Evolutionary conservation across 2,797 vertebrate genomes (phyloP), one percentile per base, ranked within the genome.

Genomic region (Coranthus polyacanthus): DNA sequence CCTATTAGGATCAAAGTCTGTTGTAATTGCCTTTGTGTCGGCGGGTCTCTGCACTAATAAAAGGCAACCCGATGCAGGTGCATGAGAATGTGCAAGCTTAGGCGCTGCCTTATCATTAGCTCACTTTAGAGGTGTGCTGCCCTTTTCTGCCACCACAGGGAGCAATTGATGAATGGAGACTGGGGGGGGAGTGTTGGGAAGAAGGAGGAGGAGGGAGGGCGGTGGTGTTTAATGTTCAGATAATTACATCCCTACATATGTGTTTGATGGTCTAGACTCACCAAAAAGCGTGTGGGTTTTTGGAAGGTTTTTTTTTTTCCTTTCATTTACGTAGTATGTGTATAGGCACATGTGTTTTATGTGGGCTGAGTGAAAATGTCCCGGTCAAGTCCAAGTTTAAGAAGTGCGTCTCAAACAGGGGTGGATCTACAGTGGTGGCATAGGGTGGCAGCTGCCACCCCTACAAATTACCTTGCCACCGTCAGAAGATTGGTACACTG

Each of bases 1-100:
- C 77, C 60, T 64, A 64, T 84, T 75, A 79, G 81, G 82, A 89
- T 91, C 86, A 91, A 89, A 91, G 87, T 86, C 75, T 76, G 64
- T 56, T 57, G 79, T 89, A 88, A 83, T 87, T 88, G 81, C 84
- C 87, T 90, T 86, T 91, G 89, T 89, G 86, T 90, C 73, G 17
- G 71, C 29, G 54, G 78, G 80, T 84, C 83, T 87, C 83, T 53
- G 72, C 80, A 11, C 84, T 90, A 83, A 88, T 92, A 87, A 90
- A 92, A 89, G 81, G 57, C 72, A 68, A 83, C 69, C 54, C 20
- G 22, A 56, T 78, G 87, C 88, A 89, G 88, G 84, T 89, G 85
- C 74, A 89, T 53, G 55, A 69, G 61, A 83, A 74, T 52, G 69
- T 79, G 76, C 64, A 52, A 67, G 82, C 72, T 62, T 68, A 58